Evolutionary conservation across 2,888 invertebrate species (phyloP), one percentile per base, ranked within the genome.

Genomic region (Syritta pipiens): DNA sequence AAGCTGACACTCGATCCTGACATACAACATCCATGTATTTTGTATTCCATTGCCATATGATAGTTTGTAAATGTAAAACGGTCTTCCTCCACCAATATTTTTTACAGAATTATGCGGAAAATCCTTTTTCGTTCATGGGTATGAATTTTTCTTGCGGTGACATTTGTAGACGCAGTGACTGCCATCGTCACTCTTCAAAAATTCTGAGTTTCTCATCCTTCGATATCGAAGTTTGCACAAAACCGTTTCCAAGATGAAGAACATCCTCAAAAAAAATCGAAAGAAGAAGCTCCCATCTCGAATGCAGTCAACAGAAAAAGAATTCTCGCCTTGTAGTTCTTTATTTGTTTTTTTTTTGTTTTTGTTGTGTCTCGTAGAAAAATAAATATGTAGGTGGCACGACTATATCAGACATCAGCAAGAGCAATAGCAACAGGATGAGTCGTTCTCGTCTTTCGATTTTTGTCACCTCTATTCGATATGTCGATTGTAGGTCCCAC

Each of bases 41-140:
- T 62, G 57, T 79, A 79, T 72, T 74, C 79, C 55, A 40, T n/a
- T 32, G 49, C 49, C 67, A 79, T 79, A 42, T 68, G 68, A 79
- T 79, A 79, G 79, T 79, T 79, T 79, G 79, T 79, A 74, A 71
- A 79, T 72, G 71, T 77, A 77, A 77, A 77, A 67, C 77, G 77
- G 60, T 77, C 72, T 65, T 22, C 30, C 14, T 37, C 40, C 24
- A 1, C 40, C 42, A 1, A 51, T 74, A 79, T 74, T 68, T 79
- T 67, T 57, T 42, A 42, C 46, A 20, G 79, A 79, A 79, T 79
- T 79, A 79, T 79, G 79, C 79, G 67, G 44, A 51, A 74, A 79
- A 79, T 79, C 55, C 72, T 19, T 46, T 57, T 62, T 9, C 37
- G 19, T 17, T 30, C n/a, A 62, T 67, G 69, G 59, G 60, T 46